Evolutionary conservation across 2,888 invertebrate genomes (phyloP).

Genomic region (Mylabris sibirica): DNA sequence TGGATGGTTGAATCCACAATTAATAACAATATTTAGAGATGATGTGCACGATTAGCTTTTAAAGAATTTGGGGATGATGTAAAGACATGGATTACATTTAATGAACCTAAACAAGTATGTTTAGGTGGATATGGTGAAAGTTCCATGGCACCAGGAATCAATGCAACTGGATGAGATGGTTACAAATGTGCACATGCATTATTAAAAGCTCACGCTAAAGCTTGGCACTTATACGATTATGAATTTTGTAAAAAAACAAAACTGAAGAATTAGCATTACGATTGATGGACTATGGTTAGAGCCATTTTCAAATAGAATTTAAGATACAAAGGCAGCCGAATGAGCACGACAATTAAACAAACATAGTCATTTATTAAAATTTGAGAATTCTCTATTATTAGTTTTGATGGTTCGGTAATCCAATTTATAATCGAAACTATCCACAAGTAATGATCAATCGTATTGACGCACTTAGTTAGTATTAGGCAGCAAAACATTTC

Average conservation of each 20-base stretch:
- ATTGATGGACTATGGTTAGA: conserved; percentile 69
- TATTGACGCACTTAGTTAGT: conserved; percentile 65
- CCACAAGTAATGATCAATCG: conserved; percentile 69
- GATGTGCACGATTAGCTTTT: conserved; percentile 64
- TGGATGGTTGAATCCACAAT: not conserved
- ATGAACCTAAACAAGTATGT: conserved; percentile 60
- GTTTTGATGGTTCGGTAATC: conserved; percentile 59
- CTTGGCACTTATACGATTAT: conserved; percentile 70
- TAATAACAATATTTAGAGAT: conserved; percentile 56
- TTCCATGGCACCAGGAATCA: conserved; percentile 53
- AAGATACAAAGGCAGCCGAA: conserved; percentile 62
- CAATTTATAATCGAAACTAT: conserved; percentile 73
- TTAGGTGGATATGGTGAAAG: conserved; percentile 43
- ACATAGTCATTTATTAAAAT: conserved; percentile 58
- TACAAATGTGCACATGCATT: conserved; percentile 72
- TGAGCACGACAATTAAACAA: conserved; percentile 65
- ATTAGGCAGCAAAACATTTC: conserved; percentile 61
- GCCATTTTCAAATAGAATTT: conserved; percentile 63
- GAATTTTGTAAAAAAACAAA: conserved; percentile 65
- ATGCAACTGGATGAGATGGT: conserved; percentile 57
- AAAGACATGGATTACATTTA: conserved; percentile 64
- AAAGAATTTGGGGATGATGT: conserved; percentile 49
- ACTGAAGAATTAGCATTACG: conserved; percentile 56
- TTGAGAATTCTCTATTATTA: conserved; percentile 14
- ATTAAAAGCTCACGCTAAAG: conserved; percentile 72